A percentile compares a stretch with the other conserved stretches of the same genome.
Evolutionary conservation across 1,140 invertebrate species (phyloP).

Genomic region (Lordiphosa clarofinis): DNA sequence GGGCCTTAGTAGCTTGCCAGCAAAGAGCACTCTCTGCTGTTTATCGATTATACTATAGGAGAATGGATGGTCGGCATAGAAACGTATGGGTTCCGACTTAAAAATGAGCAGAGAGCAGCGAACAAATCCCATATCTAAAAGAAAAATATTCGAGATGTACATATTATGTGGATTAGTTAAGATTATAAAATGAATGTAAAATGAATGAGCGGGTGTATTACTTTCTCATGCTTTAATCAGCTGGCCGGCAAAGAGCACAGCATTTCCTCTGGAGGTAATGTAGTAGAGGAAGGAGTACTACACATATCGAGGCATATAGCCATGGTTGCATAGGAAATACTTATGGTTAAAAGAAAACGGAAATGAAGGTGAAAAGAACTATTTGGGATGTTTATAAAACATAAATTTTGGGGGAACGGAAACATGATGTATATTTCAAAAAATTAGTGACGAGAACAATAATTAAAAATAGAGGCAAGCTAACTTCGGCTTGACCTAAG

Average conservation of each 20-base stretch:
- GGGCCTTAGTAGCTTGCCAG: slow-evolving; percentile 23
- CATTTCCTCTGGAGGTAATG: slow-evolving; percentile 3
- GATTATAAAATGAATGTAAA: not conserved
- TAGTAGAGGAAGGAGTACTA: slow-evolving; percentile 12
- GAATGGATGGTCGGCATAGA: slow-evolving; percentile 50
- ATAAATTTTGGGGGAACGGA: too few relatives aligned
- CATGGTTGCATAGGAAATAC: slow-evolving; percentile 17
- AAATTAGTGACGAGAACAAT: too few relatives aligned
- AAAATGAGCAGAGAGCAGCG: slow-evolving; percentile 45
- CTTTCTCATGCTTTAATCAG: not conserved
- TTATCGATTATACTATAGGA: slow-evolving; percentile 31
- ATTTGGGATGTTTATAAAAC: too few relatives aligned
- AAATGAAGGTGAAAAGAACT: too few relatives aligned
- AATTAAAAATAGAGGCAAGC: too few relatives aligned
- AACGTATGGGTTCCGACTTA: slow-evolving; percentile 30
- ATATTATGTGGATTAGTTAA: not conserved
- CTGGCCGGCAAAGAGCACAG: slow-evolving; percentile 23
- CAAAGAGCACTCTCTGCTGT: slow-evolving; percentile 27
- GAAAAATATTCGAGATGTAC: not conserved
- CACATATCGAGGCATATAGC: slow-evolving; percentile 5
- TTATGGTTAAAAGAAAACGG: too few relatives aligned
- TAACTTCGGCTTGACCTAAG: too few relatives aligned
- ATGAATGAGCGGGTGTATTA: slow-evolving; percentile 2
- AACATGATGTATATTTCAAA: too few relatives aligned
- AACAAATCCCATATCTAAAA: slow-evolving; percentile 31